Percentiles rank a stretch among this genome's conserved stretches.
These are phyloP conservation scores for Lagothrix lagotricha DNA, from an alignment of 2,797 vertebrate genomes.

Conservation along the genomic window DNA sequence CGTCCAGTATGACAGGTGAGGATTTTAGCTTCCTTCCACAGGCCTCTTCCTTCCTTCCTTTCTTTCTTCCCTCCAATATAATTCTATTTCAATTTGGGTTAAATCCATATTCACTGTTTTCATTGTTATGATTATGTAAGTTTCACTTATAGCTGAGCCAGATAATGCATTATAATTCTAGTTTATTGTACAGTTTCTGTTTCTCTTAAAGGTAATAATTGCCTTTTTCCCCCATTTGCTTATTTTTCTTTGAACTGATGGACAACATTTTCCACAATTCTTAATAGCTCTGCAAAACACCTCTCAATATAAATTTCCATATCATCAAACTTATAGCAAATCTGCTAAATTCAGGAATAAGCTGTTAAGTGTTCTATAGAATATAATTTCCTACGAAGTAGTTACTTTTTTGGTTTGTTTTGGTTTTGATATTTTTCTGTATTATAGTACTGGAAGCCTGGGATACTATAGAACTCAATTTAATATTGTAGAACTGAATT, in stretches of 20 bases:
- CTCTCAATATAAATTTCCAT: not conserved
- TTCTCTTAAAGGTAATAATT: not conserved
- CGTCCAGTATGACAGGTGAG: not conserved
- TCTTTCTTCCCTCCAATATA: not conserved
- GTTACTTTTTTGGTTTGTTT: not conserved
- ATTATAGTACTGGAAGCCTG: not conserved
- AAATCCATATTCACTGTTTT: not conserved
- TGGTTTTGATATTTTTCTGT: not conserved
- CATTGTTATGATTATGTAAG: not conserved
- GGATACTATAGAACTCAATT: not conserved
- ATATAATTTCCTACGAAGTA: not conserved
- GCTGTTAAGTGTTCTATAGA: not conserved
- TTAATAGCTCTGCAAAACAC: not conserved
- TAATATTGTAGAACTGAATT: not conserved
- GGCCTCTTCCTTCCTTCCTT: not conserved
- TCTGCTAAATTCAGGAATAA: not conserved
- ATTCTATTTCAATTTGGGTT: not conserved
- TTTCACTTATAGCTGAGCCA: not conserved
- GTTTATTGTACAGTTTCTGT: not conserved
- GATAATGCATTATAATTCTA: not conserved
- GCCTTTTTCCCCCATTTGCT: not conserved
- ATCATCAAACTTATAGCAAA: not conserved
- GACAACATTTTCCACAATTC: not conserved
- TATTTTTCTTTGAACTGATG: not conserved
- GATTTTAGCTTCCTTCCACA: not conserved